Evolutionary conservation across 1,140 invertebrate species (phyloP).

Genomic region (Caligus rogercresseyi): DNA sequence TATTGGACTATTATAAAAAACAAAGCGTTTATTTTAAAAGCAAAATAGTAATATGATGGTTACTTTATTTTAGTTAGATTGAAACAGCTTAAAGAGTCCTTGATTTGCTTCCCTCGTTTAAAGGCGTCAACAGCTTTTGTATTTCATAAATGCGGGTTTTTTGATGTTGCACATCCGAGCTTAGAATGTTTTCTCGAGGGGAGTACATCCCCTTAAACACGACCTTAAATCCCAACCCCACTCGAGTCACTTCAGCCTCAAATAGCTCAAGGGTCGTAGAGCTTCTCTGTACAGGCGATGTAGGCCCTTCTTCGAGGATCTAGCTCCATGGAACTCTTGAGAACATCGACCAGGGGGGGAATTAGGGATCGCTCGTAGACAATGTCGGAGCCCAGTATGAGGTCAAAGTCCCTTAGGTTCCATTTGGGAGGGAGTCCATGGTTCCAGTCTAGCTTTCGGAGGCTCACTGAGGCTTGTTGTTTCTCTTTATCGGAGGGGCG

Average conservation of each 20-base stretch:
- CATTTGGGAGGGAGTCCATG: background rate
- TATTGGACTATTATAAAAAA: too few relatives aligned
- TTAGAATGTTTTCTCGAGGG: conserved; percentile 1
- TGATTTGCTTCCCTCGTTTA: background rate
- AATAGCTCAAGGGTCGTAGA: conserved; percentile 6
- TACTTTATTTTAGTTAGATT: too few relatives aligned
- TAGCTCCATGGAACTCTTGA: background rate
- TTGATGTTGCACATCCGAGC: conserved; percentile 12
- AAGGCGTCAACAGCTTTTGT: background rate
- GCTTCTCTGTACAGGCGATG: conserved; percentile 13
- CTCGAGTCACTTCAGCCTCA: background rate
- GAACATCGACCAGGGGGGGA: background rate
- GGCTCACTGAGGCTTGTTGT: background rate
- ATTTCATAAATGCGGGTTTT: conserved; percentile 4
- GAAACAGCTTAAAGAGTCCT: too few relatives aligned
- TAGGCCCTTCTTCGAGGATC: conserved; percentile 4
- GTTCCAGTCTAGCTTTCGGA: conserved; percentile 8
- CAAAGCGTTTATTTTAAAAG: too few relatives aligned
- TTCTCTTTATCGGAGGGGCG: background rate
- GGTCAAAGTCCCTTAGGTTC: background rate
- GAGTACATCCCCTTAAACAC: conserved; percentile 2
- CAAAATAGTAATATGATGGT: too few relatives aligned
- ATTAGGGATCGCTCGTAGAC: conserved; percentile 9
- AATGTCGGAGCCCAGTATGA: conserved; percentile 10
- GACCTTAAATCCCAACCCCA: background rate